Evolutionary conservation across 2,113 vertebrate species (phyloP), one percentile per base, ranked within the genome.

Genomic region (Apistogramma diplotaenia): DNA sequence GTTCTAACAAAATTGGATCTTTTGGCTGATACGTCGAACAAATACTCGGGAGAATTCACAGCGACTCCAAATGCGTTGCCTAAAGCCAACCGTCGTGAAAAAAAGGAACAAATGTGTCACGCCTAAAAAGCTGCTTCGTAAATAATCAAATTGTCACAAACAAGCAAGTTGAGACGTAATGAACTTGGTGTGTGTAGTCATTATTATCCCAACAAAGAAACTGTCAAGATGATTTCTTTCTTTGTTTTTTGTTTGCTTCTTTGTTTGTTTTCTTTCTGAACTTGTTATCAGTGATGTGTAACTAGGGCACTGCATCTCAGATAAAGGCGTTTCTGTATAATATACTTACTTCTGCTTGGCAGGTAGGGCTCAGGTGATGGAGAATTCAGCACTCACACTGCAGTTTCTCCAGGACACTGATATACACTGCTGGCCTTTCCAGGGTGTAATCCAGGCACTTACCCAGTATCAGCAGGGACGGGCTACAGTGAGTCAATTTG

Each of bases 71-170:
- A 89, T 74, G 76, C 76, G 35, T 83, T 67, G 89, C 90, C 83
- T 81, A 70, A 75, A 85, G 89, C 85, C 74, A 89, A 65, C 59
- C 84, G 88, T 84, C 82, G 46, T 23, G 18, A 21, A 43, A 56
- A 71, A 72, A 56, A 55, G 55, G 55, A 85, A 80, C 72, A 87
- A 85, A 80, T 53, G 46, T 87, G 78, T 75, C 86, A 74, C 5
- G n/a, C 21, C 58, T 65, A 58, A 83, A 82, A 8, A 21, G 46
- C 49, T 72, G 62, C 33, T 85, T 76, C 83, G 74, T 79, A 84
- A 86, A 76, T 76, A 81, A 88, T 88, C 88, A 82, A 86, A 81
- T 81, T 89, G 76, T 89, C 76, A 84, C 49, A 81, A 71, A 78
- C 71, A 83, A 60, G 16, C 29, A 56, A 75, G 82, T 74, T 37